Conservation (phyloP, 2,888 invertebrate genomes). For the Drosophila austrosaltans region DNA sequence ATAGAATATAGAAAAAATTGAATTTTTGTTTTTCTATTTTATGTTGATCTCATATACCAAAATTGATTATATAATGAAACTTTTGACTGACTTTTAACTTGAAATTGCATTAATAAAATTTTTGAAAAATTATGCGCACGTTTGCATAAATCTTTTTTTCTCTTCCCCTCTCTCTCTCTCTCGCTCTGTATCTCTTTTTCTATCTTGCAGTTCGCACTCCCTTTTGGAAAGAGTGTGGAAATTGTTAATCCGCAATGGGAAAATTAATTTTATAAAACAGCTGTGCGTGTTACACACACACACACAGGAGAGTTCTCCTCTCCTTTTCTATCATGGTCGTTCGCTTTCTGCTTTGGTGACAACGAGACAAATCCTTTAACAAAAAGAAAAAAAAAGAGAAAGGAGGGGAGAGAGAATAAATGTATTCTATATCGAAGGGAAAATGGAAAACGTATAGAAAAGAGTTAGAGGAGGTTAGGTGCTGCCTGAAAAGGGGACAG, state of each 20-base stretch:
- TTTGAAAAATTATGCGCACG: slow-evolving; percentile 22
- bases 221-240: slow-evolving; percentile 49
- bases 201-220: not conserved
- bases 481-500: slow-evolving; percentile 20
- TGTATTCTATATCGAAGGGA: slow-evolving; percentile 11
- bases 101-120: slow-evolving; percentile 7
- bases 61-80: no score
- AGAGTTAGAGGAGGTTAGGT: slow-evolving; percentile 59
- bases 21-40: slow-evolving; percentile 29
- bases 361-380: slow-evolving; percentile 78
- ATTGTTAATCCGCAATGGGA: slow-evolving; percentile 82
- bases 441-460: slow-evolving; percentile 63
- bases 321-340: slow-evolving; percentile 22
- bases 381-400: slow-evolving; percentile 38
- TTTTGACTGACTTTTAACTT: slow-evolving; percentile 14
- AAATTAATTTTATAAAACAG: slow-evolving; percentile 80
- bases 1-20: no score
- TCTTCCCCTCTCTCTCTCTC: not conserved
- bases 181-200: not conserved
- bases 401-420: slow-evolving; percentile 1
- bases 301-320: slow-evolving; percentile 10
- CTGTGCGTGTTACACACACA: slow-evolving; percentile 62
- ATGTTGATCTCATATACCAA: slow-evolving; percentile 26
- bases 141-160: slow-evolving; percentile 19
- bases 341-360: slow-evolving; percentile 53